Percentiles rank a stretch among this genome's conserved stretches.
Conservation (phyloP, 2,797 vertebrate species). For the Halcyon chelicuti region DNA sequence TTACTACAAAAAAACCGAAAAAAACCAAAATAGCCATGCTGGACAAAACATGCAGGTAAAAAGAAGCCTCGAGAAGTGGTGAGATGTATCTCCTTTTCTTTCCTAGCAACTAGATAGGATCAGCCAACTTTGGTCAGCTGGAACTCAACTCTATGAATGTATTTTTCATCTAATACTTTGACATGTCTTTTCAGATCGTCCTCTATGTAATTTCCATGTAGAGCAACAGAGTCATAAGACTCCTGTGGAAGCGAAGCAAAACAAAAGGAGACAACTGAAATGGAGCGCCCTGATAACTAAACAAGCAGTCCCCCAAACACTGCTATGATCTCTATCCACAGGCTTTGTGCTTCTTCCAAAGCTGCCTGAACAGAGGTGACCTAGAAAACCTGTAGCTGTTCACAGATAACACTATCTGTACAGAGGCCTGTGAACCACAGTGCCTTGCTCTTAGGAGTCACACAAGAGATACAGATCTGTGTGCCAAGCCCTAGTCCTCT, state of each 20-base stretch:
- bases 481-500: background rate
- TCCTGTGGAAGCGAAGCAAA: background rate
- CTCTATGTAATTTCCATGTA: background rate
- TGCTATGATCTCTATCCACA: background rate
- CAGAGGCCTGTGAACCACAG: rapidly evolving
- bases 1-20: background rate
- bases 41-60: background rate
- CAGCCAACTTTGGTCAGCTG: background rate
- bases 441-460: background rate
- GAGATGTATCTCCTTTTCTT: background rate
- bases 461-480: background rate
- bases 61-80: background rate
- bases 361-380: background rate
- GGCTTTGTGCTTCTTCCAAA: background rate
- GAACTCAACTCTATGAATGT: background rate
- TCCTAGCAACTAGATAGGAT: background rate
- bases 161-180: background rate
- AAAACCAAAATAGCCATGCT: background rate
- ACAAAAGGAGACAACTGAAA: background rate
- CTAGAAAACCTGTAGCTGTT: background rate
- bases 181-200: background rate
- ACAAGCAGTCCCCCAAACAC: background rate
- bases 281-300: background rate
- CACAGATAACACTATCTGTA: background rate
- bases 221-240: background rate